These are phyloP conservation scores for Hyphantria cunea DNA, from an alignment of 1,140 invertebrate genomes.

Conservation along the genomic window DNA sequence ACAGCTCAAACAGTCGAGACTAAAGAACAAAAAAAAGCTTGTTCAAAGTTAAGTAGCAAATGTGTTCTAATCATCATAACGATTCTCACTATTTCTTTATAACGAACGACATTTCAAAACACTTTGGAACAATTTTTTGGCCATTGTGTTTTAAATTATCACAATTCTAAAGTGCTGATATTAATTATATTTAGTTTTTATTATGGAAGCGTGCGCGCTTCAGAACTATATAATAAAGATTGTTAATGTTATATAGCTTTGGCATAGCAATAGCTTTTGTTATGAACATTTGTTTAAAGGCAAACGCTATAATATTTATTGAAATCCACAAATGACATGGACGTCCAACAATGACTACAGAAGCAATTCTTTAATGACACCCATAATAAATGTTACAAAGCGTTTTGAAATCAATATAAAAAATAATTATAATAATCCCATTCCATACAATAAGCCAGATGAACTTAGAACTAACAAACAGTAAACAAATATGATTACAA, in stretches of 20 bases:
- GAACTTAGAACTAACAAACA: conserved; percentile 46
- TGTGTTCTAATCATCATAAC: no score
- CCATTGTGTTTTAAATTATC: conserved; percentile 1
- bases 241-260: no score
- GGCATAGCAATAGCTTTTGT: no score
- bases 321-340: no score
- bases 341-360: background rate
- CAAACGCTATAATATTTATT: no score
- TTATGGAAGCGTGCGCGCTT: no score
- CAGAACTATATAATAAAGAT: no score
- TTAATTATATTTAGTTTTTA: no score
- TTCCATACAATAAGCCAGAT: conserved; percentile 30
- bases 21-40: conserved; percentile 22
- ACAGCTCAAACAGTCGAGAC: no score
- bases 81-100: no score
- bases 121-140: conserved; percentile 11
- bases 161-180: no score
- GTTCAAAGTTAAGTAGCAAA: conserved; percentile 25
- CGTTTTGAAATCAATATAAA: conserved; percentile 18
- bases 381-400: conserved; percentile 23
- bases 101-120: conserved; percentile 1
- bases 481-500: conserved; percentile 44
- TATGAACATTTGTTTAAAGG: no score
- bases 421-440: conserved; percentile 30
- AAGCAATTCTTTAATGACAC: background rate